Evolutionary conservation across 2,888 invertebrate species (phyloP), one percentile per base, ranked within the genome.

Genomic region (Galerucella nymphaeae): DNA sequence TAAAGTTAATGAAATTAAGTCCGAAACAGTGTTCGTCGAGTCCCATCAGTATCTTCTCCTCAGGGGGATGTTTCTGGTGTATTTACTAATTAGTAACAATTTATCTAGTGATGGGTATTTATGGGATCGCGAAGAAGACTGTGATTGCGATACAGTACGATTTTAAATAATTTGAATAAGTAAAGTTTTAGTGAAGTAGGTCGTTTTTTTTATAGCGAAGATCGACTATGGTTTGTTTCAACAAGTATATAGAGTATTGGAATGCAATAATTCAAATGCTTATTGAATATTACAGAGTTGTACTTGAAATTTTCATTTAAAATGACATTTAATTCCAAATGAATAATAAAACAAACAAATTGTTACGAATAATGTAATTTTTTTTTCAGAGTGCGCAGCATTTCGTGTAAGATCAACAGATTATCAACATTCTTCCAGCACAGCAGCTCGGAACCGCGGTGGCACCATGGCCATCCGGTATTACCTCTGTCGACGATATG

Each of bases 381-480:
- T 59, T 63, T 20, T 42, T 55, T 61, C 20, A 59, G 23, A 48
- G 13, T 8, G 16, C 9, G 20, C 30, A 30, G 2, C 2, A 10
- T 72, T 72, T 72, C 70, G 16, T 75, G 68, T 38, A 74, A 78
- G 80, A 69, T 73, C 69, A 75, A 66, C 58, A 72, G 80, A 72
- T 81, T 84, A 86, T 82, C 86, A 87, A 86, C 87, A 92, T 94
- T 91, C 93, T 94, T 89, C 92, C 94, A 84, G 93, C 93, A 89
- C 92, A 94, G 87, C 90, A 94, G 82, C 90, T 93, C 83, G 91
- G 93, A 84, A 89, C 91, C 83, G 92, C 93, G 84, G 93, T 94
- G 89, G 92, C 93, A 86, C 93, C 94, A 82, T 94, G 94, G 94
- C 93, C 93, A 76, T 92, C 94, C 81, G 93, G 94, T 86, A 90